Percentiles rank a stretch among this genome's conserved stretches.
phyloP scores from a whole-genome alignment of 2,888 invertebrate genomes.

The Ditylenchus weischeri region DNA sequence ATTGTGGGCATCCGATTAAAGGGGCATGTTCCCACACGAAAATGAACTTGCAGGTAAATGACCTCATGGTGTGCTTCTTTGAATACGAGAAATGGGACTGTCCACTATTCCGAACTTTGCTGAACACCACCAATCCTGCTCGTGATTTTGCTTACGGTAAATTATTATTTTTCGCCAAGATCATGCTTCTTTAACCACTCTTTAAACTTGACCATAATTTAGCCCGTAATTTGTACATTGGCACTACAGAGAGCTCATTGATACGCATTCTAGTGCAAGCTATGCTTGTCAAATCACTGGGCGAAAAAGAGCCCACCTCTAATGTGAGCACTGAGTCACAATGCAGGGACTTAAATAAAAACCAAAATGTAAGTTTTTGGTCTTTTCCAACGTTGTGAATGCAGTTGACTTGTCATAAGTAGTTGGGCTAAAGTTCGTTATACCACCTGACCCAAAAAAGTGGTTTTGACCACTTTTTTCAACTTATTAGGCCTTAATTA shows the following conservation, averaged over 20 bases:
- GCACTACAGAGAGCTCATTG: conserved; percentile 15
- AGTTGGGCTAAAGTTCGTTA: too few species aligned
- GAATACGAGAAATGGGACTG: conserved; percentile 26
- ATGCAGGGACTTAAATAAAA: conserved; percentile 28
- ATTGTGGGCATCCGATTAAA: too few species aligned
- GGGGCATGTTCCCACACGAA: too few species aligned
- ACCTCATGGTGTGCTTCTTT: conserved; percentile 33
- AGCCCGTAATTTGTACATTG: conserved; percentile 29
- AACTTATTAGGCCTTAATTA: too few species aligned
- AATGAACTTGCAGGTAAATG: conserved; percentile 17
- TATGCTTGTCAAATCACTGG: conserved; percentile 34
- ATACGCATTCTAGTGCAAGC: conserved; percentile 29
- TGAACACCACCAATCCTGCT: conserved; percentile 15
- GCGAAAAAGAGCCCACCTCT: conserved; percentile 27
- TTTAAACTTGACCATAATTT: conserved; percentile 6
- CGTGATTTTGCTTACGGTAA: conserved; percentile 10
- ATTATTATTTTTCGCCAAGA: too few species aligned
- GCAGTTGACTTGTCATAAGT: too few species aligned
- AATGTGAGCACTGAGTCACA: conserved; percentile 30
- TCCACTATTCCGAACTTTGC: conserved; percentile 22
- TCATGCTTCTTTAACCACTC: background rate
- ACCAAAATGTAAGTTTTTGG: conserved; percentile 24
- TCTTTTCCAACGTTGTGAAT: too few species aligned
- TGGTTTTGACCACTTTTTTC: too few species aligned
- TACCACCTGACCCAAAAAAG: too few species aligned